Conservation (phyloP, 2,888 invertebrate species). For the Scaptomyza reducta region DNA sequence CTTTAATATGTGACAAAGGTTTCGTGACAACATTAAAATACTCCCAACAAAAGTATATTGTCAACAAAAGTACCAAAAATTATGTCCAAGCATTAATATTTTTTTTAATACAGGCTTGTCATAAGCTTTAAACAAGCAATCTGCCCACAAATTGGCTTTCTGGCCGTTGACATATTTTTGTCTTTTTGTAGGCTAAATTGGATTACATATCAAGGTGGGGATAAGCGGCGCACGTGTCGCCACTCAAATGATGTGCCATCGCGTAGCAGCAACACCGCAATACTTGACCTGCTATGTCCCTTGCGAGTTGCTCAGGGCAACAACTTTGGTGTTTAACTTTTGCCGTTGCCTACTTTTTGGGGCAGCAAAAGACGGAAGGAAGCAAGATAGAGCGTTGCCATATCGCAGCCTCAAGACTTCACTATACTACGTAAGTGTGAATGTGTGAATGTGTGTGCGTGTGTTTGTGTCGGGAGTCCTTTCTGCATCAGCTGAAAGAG, state of each 20-base stretch:
- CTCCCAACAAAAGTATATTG: neutral
- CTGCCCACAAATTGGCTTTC: conserved; percentile 2
- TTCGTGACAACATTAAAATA: neutral
- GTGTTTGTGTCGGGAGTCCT: conserved; percentile 19
- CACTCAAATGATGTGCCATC: conserved; percentile 7
- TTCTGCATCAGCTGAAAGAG: conserved; percentile 9
- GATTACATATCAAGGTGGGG: conserved; percentile 7
- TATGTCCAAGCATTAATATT: conserved; percentile 10
- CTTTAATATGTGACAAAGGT: neutral
- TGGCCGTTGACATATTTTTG: conserved; percentile 2
- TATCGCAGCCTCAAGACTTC: conserved; percentile 29
- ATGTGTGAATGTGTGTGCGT: neutral
- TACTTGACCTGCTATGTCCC: conserved; percentile 7
- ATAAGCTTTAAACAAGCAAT: conserved; percentile 9
- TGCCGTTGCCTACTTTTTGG: conserved; percentile 46
- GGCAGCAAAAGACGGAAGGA: conserved; percentile 5
- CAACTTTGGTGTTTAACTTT: conserved; percentile 38
- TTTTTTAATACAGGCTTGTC: neutral
- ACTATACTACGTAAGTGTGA: conserved; percentile 11
- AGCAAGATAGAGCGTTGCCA: conserved; percentile 13
- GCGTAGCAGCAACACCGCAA: neutral
- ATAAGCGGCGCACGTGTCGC: conserved; percentile 21
- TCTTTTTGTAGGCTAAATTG: conserved; percentile 10
- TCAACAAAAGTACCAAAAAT: conserved; percentile 6
- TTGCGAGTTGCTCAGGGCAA: conserved; percentile 19